These are phyloP conservation scores for Morone chrysops DNA, from an alignment of 2,113 vertebrate genomes.

Conservation along the genomic window DNA sequence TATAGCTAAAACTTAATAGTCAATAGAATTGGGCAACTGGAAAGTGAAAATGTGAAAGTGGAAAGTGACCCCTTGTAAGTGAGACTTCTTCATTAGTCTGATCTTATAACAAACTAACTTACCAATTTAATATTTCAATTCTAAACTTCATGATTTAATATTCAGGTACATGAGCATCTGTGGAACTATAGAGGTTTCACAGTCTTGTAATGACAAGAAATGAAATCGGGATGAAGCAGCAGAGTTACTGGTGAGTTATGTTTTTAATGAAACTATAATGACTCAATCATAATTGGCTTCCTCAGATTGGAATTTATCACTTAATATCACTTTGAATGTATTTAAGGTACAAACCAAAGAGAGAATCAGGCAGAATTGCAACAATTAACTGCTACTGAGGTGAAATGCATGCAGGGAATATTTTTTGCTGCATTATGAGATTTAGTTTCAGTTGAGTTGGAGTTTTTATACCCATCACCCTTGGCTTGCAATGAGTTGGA, in stretches of 20 bases:
- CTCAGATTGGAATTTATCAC: conserved; percentile 12
- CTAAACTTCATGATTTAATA: not conserved
- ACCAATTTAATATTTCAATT: not conserved
- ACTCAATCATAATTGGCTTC: not conserved
- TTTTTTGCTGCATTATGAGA: not conserved
- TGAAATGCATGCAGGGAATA: not conserved
- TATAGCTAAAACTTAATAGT: not conserved
- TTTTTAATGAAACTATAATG: conserved; percentile 37
- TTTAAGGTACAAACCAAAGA: not conserved
- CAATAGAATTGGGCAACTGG: no score
- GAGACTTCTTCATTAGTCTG: not conserved
- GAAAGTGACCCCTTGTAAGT: not conserved
- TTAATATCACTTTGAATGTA: conserved; percentile 3
- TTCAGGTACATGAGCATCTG: not conserved
- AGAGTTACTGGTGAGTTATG: conserved; percentile 1
- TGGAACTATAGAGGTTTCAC: not conserved
- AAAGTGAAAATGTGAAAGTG: not conserved
- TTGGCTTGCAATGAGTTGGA: not conserved
- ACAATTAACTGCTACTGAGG: not conserved
- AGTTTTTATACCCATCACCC: not conserved
- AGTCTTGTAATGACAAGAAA: not conserved
- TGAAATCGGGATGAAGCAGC: not conserved
- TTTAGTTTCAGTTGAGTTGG: not conserved
- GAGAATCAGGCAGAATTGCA: not conserved
- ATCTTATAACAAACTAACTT: not conserved